phyloP scores from a whole-genome alignment of 2,113 vertebrate genomes.

The Dipodomys stephensi region DNA sequence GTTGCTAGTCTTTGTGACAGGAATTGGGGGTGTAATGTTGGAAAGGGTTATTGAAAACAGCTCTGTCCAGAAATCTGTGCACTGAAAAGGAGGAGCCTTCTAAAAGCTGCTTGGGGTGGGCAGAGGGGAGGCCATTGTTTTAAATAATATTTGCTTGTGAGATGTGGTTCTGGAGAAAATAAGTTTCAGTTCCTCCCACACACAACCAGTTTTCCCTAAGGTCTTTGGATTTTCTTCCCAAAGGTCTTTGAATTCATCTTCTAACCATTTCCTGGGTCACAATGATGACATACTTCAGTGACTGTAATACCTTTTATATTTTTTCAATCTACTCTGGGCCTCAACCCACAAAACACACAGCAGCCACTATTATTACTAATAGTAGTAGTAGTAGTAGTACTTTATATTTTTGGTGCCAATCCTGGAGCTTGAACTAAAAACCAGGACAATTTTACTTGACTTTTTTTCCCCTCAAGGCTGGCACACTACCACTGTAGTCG shows the following conservation, averaged over 20 bases:
- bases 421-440: too few species aligned
- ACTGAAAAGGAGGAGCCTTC: not conserved
- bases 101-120: not conserved
- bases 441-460: too few species aligned
- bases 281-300: not conserved
- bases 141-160: slow-evolving; percentile 6
- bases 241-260: not conserved
- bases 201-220: too few species aligned
- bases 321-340: not conserved
- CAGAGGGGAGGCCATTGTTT: not conserved
- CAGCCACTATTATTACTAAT: not conserved
- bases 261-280: not conserved
- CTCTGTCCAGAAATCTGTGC: not conserved
- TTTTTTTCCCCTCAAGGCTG: too few species aligned
- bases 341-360: not conserved
- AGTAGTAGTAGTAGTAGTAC: too few species aligned
- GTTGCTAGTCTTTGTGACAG: not conserved
- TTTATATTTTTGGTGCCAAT: too few species aligned
- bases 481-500: too few species aligned
- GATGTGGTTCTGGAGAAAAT: slow-evolving; percentile 28
- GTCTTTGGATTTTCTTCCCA: not conserved
- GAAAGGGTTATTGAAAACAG: not conserved
- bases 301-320: not conserved
- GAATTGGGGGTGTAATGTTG: not conserved
- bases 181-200: too few species aligned